Evolutionary conservation across 2,113 vertebrate genomes (phyloP).

Genomic region (Solea senegalensis): DNA sequence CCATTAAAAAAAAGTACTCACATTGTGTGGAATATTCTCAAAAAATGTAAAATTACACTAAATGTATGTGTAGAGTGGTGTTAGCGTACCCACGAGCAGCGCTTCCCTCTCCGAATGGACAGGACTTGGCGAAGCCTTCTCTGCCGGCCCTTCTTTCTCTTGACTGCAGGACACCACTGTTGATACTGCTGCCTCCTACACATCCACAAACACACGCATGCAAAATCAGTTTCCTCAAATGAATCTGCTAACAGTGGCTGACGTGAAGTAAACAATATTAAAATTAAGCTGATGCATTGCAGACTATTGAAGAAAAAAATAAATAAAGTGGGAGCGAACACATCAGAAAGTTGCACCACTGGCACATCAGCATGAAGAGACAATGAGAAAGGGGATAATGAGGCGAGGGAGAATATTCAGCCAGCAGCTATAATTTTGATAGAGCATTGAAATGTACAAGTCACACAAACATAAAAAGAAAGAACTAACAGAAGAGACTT

Average conservation of each 20-base stretch:
- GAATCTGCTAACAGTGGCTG: neutral
- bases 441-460: slow-evolving; percentile 38
- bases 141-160: slow-evolving; percentile 86
- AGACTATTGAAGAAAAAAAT: slow-evolving; percentile 21
- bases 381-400: slow-evolving; percentile 51
- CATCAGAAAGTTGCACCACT: slow-evolving; percentile 40
- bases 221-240: slow-evolving; percentile 15
- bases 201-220: slow-evolving; percentile 29
- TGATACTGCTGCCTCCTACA: slow-evolving; percentile 75
- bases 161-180: slow-evolving; percentile 87
- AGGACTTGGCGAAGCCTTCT: slow-evolving; percentile 83
- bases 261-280: slow-evolving; percentile 31
- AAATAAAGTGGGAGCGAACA: slow-evolving; percentile 26
- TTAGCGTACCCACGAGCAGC: slow-evolving; percentile 88
- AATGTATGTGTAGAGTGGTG: neutral
- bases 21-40: no score
- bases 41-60: no score
- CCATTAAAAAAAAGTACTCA: no score
- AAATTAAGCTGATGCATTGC: slow-evolving; percentile 21
- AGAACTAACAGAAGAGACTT: slow-evolving; percentile 41
- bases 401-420: slow-evolving; percentile 42
- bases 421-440: slow-evolving; percentile 47
- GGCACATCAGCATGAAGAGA: slow-evolving; percentile 26
- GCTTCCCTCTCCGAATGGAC: slow-evolving; percentile 93
- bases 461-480: slow-evolving; percentile 16